Evolutionary conservation across 2,888 invertebrate genomes (phyloP), one percentile per base, ranked within the genome.

Genomic region (Trileptium ribeirensis): DNA sequence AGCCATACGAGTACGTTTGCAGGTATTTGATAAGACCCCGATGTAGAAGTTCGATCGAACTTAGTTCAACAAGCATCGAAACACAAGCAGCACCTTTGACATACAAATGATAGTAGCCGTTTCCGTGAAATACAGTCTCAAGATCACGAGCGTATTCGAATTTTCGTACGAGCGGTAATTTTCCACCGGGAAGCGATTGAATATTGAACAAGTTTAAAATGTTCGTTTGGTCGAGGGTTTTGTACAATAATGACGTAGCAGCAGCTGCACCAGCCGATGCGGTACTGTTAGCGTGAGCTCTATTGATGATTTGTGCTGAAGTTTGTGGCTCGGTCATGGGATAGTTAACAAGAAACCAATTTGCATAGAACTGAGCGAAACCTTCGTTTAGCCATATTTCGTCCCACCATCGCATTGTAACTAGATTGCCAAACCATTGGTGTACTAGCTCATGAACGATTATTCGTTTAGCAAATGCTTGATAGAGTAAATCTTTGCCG

Each of bases 401-500:
- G 2, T 84, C 83, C 89, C 89, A 89, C 81, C 87, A 85, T 0
- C 84, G 75, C 84, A 87, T 85, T 0, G 87, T 87, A n/a, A 89
- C 88, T 67, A 88, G 83, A 82, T 89, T 88, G 3, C 88, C 88
- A 78, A 88, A 89, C 86, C 86, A 88, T 81, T 89, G 88, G 84
- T 90, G 90, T 3, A 89, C 88, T 3, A 90, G 85, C 83, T 90
- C 90, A 83, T 90, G 90, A 1, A 89, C 86, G 29, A 89, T 87
- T 3, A 90, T 88, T 36, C 87, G 74, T 24, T 24, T 3, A 67
- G 29, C 3, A 3, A 51, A 8, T 15, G 39, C 34, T 34, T 1
- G 40, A 24, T 67, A 8, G 1, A 39, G 2, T 2, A 40, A 3
- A n/a, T 67, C 34, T 24, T 78, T 78, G 8, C 78, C 64, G 70